phyloP scores from a whole-genome alignment of 2,113 vertebrate species.

The Taurulus bubalis region DNA sequence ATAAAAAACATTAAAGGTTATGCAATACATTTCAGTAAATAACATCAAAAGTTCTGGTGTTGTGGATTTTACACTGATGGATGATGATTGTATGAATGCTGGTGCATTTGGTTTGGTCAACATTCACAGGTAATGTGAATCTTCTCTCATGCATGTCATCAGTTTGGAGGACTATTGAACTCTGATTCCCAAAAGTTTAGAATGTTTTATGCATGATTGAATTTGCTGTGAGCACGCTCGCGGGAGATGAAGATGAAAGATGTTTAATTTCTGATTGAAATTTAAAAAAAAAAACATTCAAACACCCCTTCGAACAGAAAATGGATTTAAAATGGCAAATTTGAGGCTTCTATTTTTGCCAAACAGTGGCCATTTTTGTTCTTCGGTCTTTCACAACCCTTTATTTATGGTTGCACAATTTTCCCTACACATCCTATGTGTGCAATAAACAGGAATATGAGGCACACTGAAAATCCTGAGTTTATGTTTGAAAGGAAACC shows the following conservation, averaged over 20 bases:
- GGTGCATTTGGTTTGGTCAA: slow-evolving; percentile 37
- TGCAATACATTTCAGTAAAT: slow-evolving; percentile 17
- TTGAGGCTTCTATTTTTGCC: slow-evolving; percentile 24
- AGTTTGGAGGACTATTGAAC: slow-evolving; percentile 46
- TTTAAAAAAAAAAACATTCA: slow-evolving; percentile 1
- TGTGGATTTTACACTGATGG: slow-evolving; percentile 27
- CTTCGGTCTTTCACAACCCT: slow-evolving; percentile 22
- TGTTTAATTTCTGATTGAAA: background rate
- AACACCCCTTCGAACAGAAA: slow-evolving; percentile 15
- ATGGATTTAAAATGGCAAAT: slow-evolving; percentile 9
- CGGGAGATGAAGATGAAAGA: slow-evolving; percentile 14
- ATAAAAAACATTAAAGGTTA: slow-evolving; percentile 23
- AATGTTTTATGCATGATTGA: slow-evolving; percentile 69
- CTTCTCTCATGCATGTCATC: slow-evolving; percentile 67
- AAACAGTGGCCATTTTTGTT: slow-evolving; percentile 13
- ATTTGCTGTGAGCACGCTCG: slow-evolving; percentile 35
- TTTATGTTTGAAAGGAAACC: slow-evolving; percentile 40
- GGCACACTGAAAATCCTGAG: slow-evolving; percentile 12
- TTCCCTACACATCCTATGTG: slow-evolving; percentile 29
- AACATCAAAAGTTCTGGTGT: slow-evolving; percentile 2
- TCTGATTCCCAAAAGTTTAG: slow-evolving; percentile 35
- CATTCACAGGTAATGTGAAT: slow-evolving; percentile 35
- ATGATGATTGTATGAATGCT: slow-evolving; percentile 44
- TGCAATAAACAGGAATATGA: slow-evolving; percentile 37
- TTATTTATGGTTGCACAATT: slow-evolving; percentile 38